These are phyloP conservation scores for Diaperis boleti DNA, from an alignment of 2,888 invertebrate genomes.

Conservation along the genomic window DNA sequence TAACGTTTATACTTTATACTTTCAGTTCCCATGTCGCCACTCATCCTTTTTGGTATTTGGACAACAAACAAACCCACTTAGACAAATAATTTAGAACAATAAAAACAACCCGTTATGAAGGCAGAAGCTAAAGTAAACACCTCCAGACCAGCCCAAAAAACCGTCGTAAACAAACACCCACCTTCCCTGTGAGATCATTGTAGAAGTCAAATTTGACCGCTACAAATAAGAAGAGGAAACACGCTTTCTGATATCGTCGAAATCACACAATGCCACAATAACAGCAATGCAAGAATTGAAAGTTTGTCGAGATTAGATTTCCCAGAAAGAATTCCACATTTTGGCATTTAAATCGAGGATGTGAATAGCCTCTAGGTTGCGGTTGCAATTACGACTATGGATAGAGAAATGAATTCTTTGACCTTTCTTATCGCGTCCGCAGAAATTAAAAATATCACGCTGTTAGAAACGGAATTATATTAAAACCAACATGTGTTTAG, in stretches of 20 bases:
- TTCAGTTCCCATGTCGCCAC: slow-evolving; percentile 6
- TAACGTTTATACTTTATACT: background rate
- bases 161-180: slow-evolving; percentile 34
- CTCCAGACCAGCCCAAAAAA: slow-evolving; percentile 19
- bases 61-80: slow-evolving; percentile 31
- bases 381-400: slow-evolving; percentile 8
- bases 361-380: slow-evolving; percentile 16
- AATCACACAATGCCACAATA: background rate
- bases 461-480: background rate
- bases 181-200: slow-evolving; percentile 27
- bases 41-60: slow-evolving; percentile 9
- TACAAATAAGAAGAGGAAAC: background rate
- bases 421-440: slow-evolving; percentile 8
- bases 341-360: slow-evolving; percentile 25
- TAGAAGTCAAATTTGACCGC: slow-evolving; percentile 48
- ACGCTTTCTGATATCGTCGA: background rate
- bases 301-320: background rate
- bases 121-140: slow-evolving; percentile 27
- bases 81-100: slow-evolving; percentile 22
- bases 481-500: background rate
- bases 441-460: slow-evolving; percentile 6
- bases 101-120: slow-evolving; percentile 31
- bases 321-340: background rate
- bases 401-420: background rate
- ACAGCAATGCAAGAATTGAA: background rate